Evolutionary conservation across 2,113 vertebrate genomes (phyloP).

Genomic region (Irena cyanogastra): DNA sequence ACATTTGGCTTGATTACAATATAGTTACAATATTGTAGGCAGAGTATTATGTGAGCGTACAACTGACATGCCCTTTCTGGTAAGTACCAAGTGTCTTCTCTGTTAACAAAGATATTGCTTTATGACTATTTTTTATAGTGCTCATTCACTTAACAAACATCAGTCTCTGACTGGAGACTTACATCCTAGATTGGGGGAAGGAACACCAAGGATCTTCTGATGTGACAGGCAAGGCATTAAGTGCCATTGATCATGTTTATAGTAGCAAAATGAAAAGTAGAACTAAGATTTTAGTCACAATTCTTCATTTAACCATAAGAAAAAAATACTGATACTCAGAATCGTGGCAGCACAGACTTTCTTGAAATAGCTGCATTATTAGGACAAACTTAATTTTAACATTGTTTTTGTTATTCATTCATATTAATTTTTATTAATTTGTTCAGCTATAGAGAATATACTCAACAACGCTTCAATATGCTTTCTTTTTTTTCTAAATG

Average conservation of each 20-base stretch:
- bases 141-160: background rate
- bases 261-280: background rate
- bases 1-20: background rate
- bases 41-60: background rate
- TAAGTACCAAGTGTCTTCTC: background rate
- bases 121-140: background rate
- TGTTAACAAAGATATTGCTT: background rate
- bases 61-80: background rate
- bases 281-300: background rate
- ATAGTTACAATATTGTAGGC: background rate
- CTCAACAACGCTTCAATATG: background rate
- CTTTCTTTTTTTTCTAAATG: background rate
- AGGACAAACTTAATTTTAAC: background rate
- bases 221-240: background rate
- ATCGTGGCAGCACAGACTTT: background rate
- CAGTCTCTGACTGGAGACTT: background rate
- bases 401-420: background rate
- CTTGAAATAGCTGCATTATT: background rate
- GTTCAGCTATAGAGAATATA: background rate
- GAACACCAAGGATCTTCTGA: background rate
- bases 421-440: background rate
- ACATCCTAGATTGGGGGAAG: background rate
- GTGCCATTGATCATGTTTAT: background rate
- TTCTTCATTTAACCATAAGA: background rate
- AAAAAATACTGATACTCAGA: background rate